phyloP scores from a whole-genome alignment of 2,888 invertebrate species.

The Ceriagrion tenellum region DNA sequence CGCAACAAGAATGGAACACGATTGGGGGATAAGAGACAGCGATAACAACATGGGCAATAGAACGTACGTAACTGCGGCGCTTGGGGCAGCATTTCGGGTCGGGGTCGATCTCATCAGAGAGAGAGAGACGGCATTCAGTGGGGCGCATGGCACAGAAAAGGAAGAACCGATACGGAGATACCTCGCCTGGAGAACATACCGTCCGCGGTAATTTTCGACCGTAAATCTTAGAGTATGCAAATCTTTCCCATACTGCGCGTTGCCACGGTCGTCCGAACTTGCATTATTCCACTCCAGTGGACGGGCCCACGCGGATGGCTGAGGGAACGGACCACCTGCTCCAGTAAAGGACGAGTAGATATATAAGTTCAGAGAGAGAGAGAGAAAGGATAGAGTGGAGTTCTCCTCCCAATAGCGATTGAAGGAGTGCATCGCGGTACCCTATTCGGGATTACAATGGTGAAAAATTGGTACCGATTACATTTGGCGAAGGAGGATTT shows the following conservation, averaged over 20 bases:
- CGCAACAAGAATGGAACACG: neutral
- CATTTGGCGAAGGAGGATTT: neutral
- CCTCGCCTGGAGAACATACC: neutral
- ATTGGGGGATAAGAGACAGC: neutral
- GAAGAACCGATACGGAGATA: neutral
- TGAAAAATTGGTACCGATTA: neutral
- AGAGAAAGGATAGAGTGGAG: neutral
- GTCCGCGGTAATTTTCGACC: conserved; percentile 7
- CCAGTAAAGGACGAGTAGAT: neutral
- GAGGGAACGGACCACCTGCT: neutral
- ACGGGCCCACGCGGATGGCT: neutral
- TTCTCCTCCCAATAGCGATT: neutral
- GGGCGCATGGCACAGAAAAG: neutral
- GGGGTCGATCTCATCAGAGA: neutral
- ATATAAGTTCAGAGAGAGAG: too few relatives aligned
- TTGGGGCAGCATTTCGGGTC: neutral
- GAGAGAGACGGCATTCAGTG: neutral
- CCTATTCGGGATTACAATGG: neutral
- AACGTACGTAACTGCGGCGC: neutral
- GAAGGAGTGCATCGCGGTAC: neutral
- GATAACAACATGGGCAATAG: neutral
- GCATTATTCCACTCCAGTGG: neutral
- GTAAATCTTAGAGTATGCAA: neutral
- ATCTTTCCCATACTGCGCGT: neutral
- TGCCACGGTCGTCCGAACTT: neutral